Evolutionary conservation across 1,140 invertebrate species (phyloP), one percentile per base, ranked within the genome.

Genomic region (Eumeta japonica): DNA sequence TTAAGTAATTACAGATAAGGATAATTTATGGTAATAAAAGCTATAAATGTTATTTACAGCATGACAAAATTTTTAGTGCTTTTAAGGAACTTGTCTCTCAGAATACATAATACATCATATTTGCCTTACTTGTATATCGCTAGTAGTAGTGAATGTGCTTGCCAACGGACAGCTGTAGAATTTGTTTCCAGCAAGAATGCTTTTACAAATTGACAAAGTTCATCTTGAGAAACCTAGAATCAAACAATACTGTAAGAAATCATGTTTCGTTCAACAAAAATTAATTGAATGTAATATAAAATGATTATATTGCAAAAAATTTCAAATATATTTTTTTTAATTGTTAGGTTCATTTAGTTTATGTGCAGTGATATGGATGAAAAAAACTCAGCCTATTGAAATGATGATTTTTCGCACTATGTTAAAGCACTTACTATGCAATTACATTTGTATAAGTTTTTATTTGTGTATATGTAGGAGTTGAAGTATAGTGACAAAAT

Each of bases 161-260:
- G 93, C 94, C 94, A 97, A 41, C 96, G 84, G 3, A 97, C 87
- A 35, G 87, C 86, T 0, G 90, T 93, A 3, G 89, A 87, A 62
- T 97, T 97, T 0, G 93, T 95, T 71, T 97, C 94, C 28, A 98
- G 71, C 10, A 97, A 75, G 74, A 97, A 97, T 1, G 89, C 89
- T 43, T 89, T 83, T 10, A 98, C 84, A 53, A 98, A 97, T 55
- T 88, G 81, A 31, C 56, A 59, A 17, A 76, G 43, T 37, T 76
- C 71, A 3, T 76, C 64, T 56, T 79, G 75, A 0, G 71, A 50
- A 10, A 81, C 78, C 79, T 80, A 28, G 10, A 43, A n/a, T n/a
- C n/a, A n/a, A n/a, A n/a, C n/a, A n/a, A n/a, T n/a, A n/a, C n/a
- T n/a, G n/a, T n/a, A n/a, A n/a, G n/a, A n/a, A n/a, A n/a, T n/a